These are phyloP conservation scores for Trichogramma evanescens DNA, from an alignment of 2,888 invertebrate genomes.

Conservation along the genomic window DNA sequence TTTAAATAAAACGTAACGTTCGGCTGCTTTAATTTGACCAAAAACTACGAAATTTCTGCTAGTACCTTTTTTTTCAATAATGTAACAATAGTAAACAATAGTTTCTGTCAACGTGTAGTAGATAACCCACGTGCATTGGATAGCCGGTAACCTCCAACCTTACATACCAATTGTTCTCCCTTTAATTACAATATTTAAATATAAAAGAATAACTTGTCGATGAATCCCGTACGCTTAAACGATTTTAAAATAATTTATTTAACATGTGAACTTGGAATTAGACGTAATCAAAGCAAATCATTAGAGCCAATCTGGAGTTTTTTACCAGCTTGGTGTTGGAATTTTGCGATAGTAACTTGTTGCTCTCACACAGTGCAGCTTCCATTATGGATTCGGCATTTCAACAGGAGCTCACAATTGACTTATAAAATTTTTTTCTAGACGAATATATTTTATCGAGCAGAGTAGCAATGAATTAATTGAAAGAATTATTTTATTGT, in stretches of 20 bases:
- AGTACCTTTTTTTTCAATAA: too few species aligned
- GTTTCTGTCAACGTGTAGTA: slow-evolving; percentile 5
- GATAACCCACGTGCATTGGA: neutral
- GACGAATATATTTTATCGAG: neutral
- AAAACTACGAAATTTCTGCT: too few species aligned
- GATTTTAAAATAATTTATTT: neutral
- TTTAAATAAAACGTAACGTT: too few species aligned
- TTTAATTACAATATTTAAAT: too few species aligned
- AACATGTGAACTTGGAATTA: too few species aligned
- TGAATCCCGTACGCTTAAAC: neutral
- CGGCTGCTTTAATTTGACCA: too few species aligned
- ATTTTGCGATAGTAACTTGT: slow-evolving; percentile 35
- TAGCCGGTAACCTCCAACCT: neutral
- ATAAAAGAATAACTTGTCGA: neutral
- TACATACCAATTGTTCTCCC: too few species aligned
- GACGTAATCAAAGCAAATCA: slow-evolving; percentile 9
- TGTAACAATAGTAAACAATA: slow-evolving; percentile 12
- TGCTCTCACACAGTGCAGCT: neutral
- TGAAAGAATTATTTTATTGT: too few species aligned
- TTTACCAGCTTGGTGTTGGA: slow-evolving; percentile 38
- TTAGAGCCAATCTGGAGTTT: slow-evolving; percentile 37
- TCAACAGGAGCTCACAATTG: neutral
- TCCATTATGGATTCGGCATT: neutral
- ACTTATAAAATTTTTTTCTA: neutral
- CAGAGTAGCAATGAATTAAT: neutral